A percentile compares a stretch with the other conserved stretches of the same genome.
Conservation (phyloP, 1,140 invertebrate species). For the Meloidogyne hapla region DNA sequence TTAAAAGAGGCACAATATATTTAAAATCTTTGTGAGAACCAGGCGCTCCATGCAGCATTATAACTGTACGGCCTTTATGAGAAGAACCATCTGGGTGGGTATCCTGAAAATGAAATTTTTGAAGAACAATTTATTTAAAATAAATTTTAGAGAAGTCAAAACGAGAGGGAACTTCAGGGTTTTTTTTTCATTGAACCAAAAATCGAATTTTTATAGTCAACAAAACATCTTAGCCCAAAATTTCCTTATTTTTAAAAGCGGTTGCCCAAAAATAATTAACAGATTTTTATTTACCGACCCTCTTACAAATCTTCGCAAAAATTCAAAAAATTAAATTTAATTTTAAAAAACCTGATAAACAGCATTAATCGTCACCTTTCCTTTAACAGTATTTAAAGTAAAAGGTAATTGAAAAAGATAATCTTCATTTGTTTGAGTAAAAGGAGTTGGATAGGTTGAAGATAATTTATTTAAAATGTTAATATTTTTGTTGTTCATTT, state of each 20-base stretch:
- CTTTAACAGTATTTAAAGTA: neutral
- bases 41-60: constrained; percentile 45
- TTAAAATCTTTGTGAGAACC: constrained; percentile 59
- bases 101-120: constrained; percentile 33
- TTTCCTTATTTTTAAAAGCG: no score
- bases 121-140: no score
- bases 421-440: neutral
- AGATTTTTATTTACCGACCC: no score
- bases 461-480: neutral
- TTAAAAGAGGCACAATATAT: constrained; percentile 45
- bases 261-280: no score
- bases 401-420: neutral
- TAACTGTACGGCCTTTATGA: constrained; percentile 30
- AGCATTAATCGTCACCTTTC: neutral
- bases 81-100: constrained; percentile 31
- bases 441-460: neutral
- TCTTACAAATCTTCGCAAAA: no score
- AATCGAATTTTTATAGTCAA: no score
- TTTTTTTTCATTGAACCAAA: no score
- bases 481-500: neutral
- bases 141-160: neutral
- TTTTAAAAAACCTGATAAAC: neutral
- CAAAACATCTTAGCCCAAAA: no score
- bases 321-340: neutral
- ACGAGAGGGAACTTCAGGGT: no score